phyloP scores from a whole-genome alignment of 23 tunicate genomes.

The Diplosoma virens region DNA sequence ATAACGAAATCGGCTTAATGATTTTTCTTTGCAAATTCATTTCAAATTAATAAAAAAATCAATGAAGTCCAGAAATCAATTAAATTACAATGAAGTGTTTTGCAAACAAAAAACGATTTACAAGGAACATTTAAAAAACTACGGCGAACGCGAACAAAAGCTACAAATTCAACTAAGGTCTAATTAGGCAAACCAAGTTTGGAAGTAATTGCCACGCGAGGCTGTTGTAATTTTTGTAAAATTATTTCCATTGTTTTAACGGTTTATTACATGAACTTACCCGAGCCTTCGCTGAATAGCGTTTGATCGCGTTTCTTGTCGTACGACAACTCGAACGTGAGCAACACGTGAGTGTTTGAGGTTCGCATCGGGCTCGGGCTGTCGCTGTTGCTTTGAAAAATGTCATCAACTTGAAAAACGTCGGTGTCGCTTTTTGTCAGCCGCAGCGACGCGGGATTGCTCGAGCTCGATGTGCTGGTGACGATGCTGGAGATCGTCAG shows the following conservation, averaged over 20 bases:
- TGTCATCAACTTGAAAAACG: neutral
- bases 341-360: conserved; percentile 12
- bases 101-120: too few relatives aligned
- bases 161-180: too few relatives aligned
- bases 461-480: conserved; percentile 1
- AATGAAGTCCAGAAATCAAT: too few relatives aligned
- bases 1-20: too few relatives aligned
- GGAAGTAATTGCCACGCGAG: too few relatives aligned
- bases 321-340: conserved; percentile 18
- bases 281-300: conserved; percentile 9
- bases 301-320: conserved; percentile 9
- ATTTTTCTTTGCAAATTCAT: too few relatives aligned
- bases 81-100: too few relatives aligned
- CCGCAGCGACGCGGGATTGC: conserved; percentile 1
- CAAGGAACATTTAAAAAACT: too few relatives aligned
- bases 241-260: neutral
- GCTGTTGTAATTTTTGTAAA: neutral
- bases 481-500: neutral
- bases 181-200: too few relatives aligned
- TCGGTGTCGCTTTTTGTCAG: conserved; percentile 23
- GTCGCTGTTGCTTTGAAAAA: neutral
- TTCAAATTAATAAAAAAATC: too few relatives aligned
- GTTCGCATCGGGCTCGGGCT: neutral
- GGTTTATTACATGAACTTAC: neutral
- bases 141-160: too few relatives aligned